Conservation (phyloP, 2,888 invertebrate species). For the Latrodectus elegans region DNA sequence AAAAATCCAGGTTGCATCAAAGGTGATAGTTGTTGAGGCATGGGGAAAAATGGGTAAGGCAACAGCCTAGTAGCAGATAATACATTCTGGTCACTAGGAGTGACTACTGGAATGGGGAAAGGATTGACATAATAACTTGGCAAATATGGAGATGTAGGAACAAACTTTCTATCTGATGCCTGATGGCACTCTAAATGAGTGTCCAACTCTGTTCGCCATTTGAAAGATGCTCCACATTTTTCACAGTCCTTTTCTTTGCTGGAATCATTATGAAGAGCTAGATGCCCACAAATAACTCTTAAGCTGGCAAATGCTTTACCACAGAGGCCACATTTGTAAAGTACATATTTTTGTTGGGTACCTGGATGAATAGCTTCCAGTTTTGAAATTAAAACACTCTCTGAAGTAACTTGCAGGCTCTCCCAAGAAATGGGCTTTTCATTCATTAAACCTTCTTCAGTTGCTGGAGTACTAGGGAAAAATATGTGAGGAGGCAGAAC, state of each 20-base stretch:
- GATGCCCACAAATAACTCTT: conserved; percentile 67
- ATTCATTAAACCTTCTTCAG: conserved; percentile 57
- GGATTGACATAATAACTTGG: conserved; percentile 66
- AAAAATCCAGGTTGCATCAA: conserved; percentile 63
- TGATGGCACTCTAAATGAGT: conserved; percentile 70
- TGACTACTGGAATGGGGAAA: conserved; percentile 64
- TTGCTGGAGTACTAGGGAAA: conserved; percentile 50
- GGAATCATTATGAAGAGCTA: conserved; percentile 66
- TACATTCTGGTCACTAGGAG: conserved; percentile 57
- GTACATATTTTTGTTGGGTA: conserved; percentile 70
- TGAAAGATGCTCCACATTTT: conserved; percentile 71
- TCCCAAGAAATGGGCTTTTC: conserved; percentile 64
- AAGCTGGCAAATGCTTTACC: conserved; percentile 71
- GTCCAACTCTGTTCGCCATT: conserved; percentile 70
- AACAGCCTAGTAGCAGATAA: conserved; percentile 48
- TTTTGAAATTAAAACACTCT: conserved; percentile 70
- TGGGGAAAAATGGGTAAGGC: conserved; percentile 65
- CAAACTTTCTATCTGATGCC: conserved; percentile 59
- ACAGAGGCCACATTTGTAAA: conserved; percentile 71
- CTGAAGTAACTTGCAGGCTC: conserved; percentile 70
- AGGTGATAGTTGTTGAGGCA: conserved; percentile 66
- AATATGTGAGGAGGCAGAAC: conserved; percentile 64
- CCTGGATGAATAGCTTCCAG: conserved; percentile 70
- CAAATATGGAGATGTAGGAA: conserved; percentile 54
- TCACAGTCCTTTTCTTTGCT: conserved; percentile 70